These are phyloP conservation scores for Brachyhypopomus occidentalis DNA, from an alignment of 2,113 vertebrate species.

Conservation along the genomic window DNA sequence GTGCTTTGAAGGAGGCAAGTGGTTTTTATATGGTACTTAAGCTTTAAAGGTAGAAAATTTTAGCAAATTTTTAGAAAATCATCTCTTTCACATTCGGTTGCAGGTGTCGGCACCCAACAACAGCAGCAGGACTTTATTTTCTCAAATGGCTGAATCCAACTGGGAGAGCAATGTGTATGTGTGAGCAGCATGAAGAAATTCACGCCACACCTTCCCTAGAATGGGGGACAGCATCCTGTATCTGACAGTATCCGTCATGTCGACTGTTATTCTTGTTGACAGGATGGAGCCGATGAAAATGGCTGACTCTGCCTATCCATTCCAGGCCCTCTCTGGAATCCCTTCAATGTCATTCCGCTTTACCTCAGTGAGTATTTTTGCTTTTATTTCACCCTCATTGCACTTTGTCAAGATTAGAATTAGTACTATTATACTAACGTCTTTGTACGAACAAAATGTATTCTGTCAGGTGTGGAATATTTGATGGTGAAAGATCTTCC, in stretches of 20 bases:
- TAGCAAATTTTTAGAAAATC: background rate
- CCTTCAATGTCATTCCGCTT: constrained; percentile 88
- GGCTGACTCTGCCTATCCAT: constrained; percentile 83
- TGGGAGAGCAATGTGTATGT: constrained; percentile 81
- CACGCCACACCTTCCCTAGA: too few species aligned
- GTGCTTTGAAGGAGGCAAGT: constrained; percentile 77
- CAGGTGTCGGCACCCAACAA: constrained; percentile 70
- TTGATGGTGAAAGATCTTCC: background rate
- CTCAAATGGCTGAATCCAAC: constrained; percentile 49
- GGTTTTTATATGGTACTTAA: background rate
- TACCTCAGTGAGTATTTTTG: constrained; percentile 35
- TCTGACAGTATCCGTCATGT: background rate
- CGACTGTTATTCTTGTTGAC: constrained; percentile 15
- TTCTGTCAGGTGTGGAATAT: background rate
- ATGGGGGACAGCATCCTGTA: too few species aligned
- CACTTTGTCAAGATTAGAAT: too few species aligned
- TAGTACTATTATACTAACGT: too few species aligned
- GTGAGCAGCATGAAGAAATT: background rate
- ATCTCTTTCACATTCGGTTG: constrained; percentile 10
- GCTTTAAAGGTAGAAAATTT: background rate
- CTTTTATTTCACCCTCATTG: background rate
- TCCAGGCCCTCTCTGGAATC: constrained; percentile 87
- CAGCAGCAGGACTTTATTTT: constrained; percentile 15
- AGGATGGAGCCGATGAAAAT: constrained; percentile 77
- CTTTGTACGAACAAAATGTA: too few species aligned